Evolutionary conservation across 2,888 invertebrate species (phyloP), one percentile per base, ranked within the genome.

Genomic region (Nipponacmea schrenckii): DNA sequence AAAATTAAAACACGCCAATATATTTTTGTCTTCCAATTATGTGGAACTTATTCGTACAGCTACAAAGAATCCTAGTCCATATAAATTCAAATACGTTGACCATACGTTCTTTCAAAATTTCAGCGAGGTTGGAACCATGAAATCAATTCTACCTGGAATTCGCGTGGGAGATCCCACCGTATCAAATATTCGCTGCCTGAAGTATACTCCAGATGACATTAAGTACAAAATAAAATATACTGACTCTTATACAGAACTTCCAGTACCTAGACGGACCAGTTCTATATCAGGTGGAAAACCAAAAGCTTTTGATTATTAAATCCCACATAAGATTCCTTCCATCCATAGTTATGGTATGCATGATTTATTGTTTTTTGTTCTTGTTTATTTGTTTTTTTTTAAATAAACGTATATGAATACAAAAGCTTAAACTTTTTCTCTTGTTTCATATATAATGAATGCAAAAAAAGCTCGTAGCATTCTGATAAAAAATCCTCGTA

Each of bases 61-160:
- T 4, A 56, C n/a, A 56, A 56, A 12, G 7, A 12, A 56, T n/a
- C 20, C 56, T n/a, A 1, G 24, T 10, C 39, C 7, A 39, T 56
- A 56, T 56, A 14, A 56, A 4, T 10, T 56, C n/a, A 56, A 56
- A 56, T 56, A 56, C n/a, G 56, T 56, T 12, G 56, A 56, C 10
- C 56, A 56, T 56, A 56, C n/a, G 10, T 56, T 56, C 24, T 56
- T 56, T 56, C n/a, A 56, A n/a, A 14, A 56, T 56, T 56, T 20
- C 56, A 56, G 20, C 12, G 10, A 56, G 39, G 12, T 56, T n/a
- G 56, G n/a, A 7, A 56, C 8, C n/a, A 8, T 56, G 7, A 17
- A 20, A 24, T 24, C 8, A 10, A 20, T 20, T 12, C n/a, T 1
- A 12, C 56, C 56, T 20, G 56, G 56, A 8, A 56, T 3, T 12